Evolutionary conservation across 2,888 invertebrate genomes (phyloP), one percentile per base, ranked within the genome.

Genomic region (Eupithecia inturbata): DNA sequence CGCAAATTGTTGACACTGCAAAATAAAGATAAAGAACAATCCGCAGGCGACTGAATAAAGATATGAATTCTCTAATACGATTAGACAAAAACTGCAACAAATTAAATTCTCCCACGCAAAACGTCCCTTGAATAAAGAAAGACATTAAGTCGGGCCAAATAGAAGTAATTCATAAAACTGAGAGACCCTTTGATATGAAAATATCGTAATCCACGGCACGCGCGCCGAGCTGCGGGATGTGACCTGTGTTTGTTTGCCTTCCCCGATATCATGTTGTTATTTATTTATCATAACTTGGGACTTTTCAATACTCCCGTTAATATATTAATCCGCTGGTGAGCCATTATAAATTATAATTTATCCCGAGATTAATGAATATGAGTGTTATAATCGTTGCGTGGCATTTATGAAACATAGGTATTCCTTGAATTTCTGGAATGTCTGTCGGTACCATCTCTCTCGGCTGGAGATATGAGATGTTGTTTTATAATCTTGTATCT

Each of bases 41-140:
- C 70, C 72, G 67, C 79, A 72, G 80, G 78, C 81, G 79, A 81
- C 81, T 75, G 84, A 86, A 89, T 87, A 84, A 87, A 87, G 87
- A 88, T 89, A 88, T 87, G 87, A 88, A 87, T 86, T 84, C 85
- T 83, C 85, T 89, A 91, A 91, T 89, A 83, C 89, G 89, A 89
- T 90, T 91, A 89, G 87, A 86, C 77, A 82, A 88, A 91, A 92
- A 91, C 88, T 90, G 90, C 90, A 91, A 89, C 92, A 92, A 92
- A 93, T 92, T 90, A 91, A 93, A 92, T 88, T 92, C 92, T 93
- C 93, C 92, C 94, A 93, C 93, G 92, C 91, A 87, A 85, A 86
- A 84, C 82, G 86, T 88, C 88, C 89, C 88, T 85, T 84, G 85
- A 84, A 90, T 87, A 91, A 90, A 92, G 90, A 87, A 88, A 92